Conservation (phyloP, 2,113 vertebrate genomes). For the Microtus ochrogaster region DNA sequence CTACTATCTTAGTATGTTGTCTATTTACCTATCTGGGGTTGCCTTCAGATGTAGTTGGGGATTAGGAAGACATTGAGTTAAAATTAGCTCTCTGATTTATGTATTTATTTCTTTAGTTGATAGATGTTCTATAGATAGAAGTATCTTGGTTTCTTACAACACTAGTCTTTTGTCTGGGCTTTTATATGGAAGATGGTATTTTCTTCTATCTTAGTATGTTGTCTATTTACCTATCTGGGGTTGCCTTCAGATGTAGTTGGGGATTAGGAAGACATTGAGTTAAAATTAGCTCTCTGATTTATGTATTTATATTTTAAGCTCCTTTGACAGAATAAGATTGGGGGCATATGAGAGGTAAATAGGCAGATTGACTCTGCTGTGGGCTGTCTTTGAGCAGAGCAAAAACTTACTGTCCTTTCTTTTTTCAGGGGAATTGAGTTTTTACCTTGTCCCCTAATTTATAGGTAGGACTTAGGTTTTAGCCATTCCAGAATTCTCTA, state of each 20-base stretch:
- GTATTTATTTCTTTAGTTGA: no score
- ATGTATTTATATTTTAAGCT: not conserved
- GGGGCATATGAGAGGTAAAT: not conserved
- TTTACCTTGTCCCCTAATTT: constrained; percentile 52
- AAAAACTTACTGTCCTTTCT: not conserved
- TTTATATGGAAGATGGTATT: constrained; percentile 58
- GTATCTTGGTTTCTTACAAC: constrained; percentile 57
- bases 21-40: constrained; percentile 76
- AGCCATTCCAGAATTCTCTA: constrained; percentile 23
- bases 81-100: not conserved
- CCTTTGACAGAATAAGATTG: constrained; percentile 52
- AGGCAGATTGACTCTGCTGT: constrained; percentile 35
- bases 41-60: constrained; percentile 81
- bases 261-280: constrained; percentile 27
- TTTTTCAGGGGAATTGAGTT: constrained; percentile 48
- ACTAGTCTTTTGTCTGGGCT: constrained; percentile 56
- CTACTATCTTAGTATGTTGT: constrained; percentile 69
- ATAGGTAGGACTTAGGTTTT: constrained; percentile 48
- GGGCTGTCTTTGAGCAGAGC: constrained; percentile 38
- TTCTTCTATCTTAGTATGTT: constrained; percentile 68
- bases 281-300: constrained; percentile 11
- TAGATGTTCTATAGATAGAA: no score
- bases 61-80: constrained; percentile 39
- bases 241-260: constrained; percentile 82
- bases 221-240: constrained; percentile 74